These are phyloP conservation scores for Slavum lentiscoides DNA, from an alignment of 2,888 invertebrate genomes.

Conservation along the genomic window DNA sequence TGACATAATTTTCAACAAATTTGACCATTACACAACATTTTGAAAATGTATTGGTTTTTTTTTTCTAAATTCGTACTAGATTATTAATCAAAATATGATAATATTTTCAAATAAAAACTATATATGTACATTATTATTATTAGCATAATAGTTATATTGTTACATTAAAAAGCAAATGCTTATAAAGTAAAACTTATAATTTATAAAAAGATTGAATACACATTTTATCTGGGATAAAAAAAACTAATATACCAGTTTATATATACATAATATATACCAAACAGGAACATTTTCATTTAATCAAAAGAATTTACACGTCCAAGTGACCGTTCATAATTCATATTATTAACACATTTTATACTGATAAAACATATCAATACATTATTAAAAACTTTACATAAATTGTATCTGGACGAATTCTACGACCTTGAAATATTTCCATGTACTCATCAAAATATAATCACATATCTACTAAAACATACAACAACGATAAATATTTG, in stretches of 20 bases:
- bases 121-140: too few relatives aligned
- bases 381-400: constrained; percentile 23
- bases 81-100: too few relatives aligned
- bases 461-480: constrained; percentile 22
- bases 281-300: background rate
- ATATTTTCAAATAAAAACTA: too few relatives aligned
- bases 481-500: constrained; percentile 33
- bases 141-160: background rate
- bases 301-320: constrained; percentile 24
- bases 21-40: too few relatives aligned
- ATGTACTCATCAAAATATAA: background rate
- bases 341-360: constrained; percentile 9
- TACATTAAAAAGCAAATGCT: background rate
- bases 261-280: too few relatives aligned
- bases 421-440: constrained; percentile 37
- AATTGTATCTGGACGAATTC: constrained; percentile 7
- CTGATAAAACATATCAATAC: constrained; percentile 11
- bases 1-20: too few relatives aligned
- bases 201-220: too few relatives aligned
- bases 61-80: too few relatives aligned
- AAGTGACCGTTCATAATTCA: constrained; percentile 11
- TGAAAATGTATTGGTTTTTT: too few relatives aligned
- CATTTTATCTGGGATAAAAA: constrained; percentile 6
- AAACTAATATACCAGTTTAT: background rate
- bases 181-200: background rate